phyloP scores from a whole-genome alignment of 2,888 invertebrate species.

The Odiellus spinosus region DNA sequence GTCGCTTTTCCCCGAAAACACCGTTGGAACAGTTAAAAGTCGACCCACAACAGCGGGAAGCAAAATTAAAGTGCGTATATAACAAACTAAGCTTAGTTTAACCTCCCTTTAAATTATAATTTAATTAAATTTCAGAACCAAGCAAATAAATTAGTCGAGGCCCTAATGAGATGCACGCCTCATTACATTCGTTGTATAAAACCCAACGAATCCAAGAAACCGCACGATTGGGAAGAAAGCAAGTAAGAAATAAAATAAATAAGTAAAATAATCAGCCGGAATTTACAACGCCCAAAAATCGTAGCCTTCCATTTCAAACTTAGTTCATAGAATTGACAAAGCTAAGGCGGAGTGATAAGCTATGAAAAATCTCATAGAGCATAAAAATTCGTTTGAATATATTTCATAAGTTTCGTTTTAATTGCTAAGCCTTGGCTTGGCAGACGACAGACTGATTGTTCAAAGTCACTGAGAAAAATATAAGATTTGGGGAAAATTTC shows the following conservation, averaged over 20 bases:
- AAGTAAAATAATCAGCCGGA: too few species aligned
- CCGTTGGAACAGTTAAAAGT: conserved; percentile 34
- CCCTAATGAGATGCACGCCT: conserved; percentile 47
- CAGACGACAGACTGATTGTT: background rate
- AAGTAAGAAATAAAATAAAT: conserved; percentile 19
- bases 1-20: conserved; percentile 42
- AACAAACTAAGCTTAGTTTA: background rate
- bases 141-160: conserved; percentile 46
- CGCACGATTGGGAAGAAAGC: conserved; percentile 46
- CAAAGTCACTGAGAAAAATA: background rate
- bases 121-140: conserved; percentile 34
- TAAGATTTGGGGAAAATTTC: too few species aligned
- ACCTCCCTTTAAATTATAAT: background rate
- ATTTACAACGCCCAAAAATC: too few species aligned
- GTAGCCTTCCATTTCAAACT: too few species aligned
- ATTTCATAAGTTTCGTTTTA: too few species aligned
- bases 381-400: too few species aligned
- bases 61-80: conserved; percentile 40
- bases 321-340: too few species aligned
- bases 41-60: conserved; percentile 47
- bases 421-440: background rate
- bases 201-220: conserved; percentile 49
- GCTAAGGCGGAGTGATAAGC: too few species aligned
- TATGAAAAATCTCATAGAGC: too few species aligned
- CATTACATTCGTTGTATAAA: conserved; percentile 54